Conservation (phyloP, 2,888 invertebrate genomes). For the Lasioglossum oenotherae region DNA sequence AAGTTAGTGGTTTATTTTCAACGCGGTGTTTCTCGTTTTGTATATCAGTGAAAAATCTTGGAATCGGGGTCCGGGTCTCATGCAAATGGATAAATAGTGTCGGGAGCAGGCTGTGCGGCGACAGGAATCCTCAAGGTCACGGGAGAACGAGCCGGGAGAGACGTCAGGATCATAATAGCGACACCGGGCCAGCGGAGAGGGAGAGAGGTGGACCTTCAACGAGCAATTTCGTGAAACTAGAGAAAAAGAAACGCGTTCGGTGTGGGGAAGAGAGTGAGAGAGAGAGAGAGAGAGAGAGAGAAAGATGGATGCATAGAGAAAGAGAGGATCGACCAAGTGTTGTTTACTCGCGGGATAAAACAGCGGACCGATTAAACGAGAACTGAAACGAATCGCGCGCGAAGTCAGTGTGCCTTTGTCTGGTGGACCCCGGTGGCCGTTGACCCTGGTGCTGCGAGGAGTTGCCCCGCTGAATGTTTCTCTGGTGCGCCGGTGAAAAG, state of each 20-base stretch:
- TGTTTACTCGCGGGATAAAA: background rate
- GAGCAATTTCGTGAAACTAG: background rate
- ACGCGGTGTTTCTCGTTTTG: background rate
- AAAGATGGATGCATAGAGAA: background rate
- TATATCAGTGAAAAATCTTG: background rate
- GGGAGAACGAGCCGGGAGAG: constrained; percentile 9
- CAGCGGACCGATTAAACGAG: background rate
- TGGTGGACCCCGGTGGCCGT: constrained; percentile 2
- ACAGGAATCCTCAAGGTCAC: constrained; percentile 27
- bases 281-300: background rate
- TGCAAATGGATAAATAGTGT: background rate
- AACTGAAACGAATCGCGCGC: background rate
- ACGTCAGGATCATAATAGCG: constrained; percentile 15
- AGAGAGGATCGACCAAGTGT: background rate
- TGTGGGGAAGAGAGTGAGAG: background rate
- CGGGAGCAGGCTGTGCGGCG: background rate
- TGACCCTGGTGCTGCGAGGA: background rate
- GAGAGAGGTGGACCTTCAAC: background rate
- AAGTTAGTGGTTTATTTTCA: constrained; percentile 13
- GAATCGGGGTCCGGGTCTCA: too few species aligned
- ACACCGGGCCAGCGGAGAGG: too few species aligned
- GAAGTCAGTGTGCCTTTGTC: constrained; percentile 8
- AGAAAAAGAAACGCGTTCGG: background rate
- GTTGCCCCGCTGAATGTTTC: background rate
- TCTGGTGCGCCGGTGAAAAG: background rate